Evolutionary conservation across 2,113 vertebrate genomes (phyloP).

Genomic region (Hystrix cristata): DNA sequence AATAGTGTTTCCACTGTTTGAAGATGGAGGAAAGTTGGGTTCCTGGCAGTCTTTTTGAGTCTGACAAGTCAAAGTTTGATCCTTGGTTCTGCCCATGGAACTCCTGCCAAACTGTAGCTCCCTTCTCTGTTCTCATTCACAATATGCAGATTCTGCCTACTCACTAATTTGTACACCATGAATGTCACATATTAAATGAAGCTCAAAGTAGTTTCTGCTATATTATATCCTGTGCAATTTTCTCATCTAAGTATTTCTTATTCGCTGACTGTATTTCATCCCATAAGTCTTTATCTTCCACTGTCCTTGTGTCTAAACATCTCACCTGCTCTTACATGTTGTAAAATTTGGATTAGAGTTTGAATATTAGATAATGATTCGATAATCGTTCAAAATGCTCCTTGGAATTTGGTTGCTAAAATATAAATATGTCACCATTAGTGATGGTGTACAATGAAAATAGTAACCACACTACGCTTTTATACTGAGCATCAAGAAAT

Average conservation of each 20-base stretch:
- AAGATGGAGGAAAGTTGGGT: too few relatives aligned
- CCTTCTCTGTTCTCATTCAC: not conserved
- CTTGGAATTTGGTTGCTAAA: not conserved
- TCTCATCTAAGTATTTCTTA: not conserved
- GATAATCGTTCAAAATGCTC: not conserved
- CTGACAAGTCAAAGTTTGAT: not conserved
- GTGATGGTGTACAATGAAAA: not conserved
- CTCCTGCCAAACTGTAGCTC: rapidly evolving
- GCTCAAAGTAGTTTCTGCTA: not conserved
- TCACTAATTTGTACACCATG: rapidly evolving
- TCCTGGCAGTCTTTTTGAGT: rapidly evolving
- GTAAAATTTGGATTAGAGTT: not conserved
- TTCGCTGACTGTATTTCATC: not conserved
- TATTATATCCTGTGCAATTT: not conserved
- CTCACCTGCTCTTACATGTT: not conserved
- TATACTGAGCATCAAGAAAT: too few relatives aligned
- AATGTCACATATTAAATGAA: too few relatives aligned
- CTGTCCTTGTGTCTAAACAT: not conserved
- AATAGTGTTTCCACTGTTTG: not conserved
- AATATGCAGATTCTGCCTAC: too few relatives aligned
- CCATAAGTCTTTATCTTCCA: not conserved
- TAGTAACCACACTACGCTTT: not conserved
- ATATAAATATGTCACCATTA: not conserved
- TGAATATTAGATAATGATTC: not conserved
- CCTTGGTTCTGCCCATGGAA: not conserved